These are phyloP conservation scores for Bathynomus jamesi DNA, from an alignment of 1,140 invertebrate species.

Conservation along the genomic window DNA sequence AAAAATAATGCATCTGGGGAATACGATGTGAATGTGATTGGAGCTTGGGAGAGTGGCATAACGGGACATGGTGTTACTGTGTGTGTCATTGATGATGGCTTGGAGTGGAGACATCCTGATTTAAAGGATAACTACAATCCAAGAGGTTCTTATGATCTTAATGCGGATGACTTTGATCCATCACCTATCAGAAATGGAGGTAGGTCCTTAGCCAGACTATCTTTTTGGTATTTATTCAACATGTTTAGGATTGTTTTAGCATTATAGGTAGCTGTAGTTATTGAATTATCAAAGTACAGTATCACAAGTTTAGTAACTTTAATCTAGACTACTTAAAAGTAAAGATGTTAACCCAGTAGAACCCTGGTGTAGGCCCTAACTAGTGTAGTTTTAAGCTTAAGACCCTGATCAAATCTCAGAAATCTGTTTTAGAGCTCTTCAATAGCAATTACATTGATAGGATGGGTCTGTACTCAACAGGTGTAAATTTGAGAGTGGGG, in stretches of 20 bases:
- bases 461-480: too few species aligned
- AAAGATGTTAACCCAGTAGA: too few species aligned
- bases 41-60: constrained; percentile 67
- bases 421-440: too few species aligned
- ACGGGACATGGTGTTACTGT: constrained; percentile 75
- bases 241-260: not conserved
- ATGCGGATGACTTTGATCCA: constrained; percentile 30
- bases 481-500: too few species aligned
- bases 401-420: too few species aligned
- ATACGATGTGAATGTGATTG: constrained; percentile 56
- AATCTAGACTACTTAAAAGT: too few species aligned
- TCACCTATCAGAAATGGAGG: constrained; percentile 35
- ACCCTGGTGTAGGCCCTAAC: too few species aligned
- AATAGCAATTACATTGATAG: too few species aligned
- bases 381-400: too few species aligned
- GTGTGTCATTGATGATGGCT: constrained; percentile 76
- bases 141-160: constrained; percentile 29
- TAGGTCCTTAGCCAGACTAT: not conserved
- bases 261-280: not conserved
- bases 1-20: constrained; percentile 10
- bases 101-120: constrained; percentile 74
- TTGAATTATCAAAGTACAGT: not conserved
- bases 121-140: constrained; percentile 60
- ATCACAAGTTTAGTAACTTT: too few species aligned
- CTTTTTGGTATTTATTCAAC: not conserved